A percentile compares a stretch with the other conserved stretches of the same genome.
Evolutionary conservation across 2,797 vertebrate genomes (phyloP).

Genomic region (Cirrhinus mrigala): DNA sequence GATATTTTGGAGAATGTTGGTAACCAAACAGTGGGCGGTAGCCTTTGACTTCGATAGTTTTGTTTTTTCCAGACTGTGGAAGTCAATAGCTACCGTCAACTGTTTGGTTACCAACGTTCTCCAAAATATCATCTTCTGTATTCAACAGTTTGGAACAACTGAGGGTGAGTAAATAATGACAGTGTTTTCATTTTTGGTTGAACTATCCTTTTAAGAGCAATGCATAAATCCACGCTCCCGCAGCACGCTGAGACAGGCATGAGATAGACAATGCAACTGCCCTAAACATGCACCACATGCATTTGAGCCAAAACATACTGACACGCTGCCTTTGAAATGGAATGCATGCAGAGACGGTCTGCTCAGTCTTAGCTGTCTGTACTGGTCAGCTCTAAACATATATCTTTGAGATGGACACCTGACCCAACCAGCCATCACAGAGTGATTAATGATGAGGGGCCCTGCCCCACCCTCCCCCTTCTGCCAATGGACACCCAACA

Average conservation of each 20-base stretch:
- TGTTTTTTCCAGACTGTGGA: neutral
- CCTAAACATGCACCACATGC: conserved; percentile 5
- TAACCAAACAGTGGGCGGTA: neutral
- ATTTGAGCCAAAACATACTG: conserved; percentile 31
- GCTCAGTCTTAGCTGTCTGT: conserved; percentile 31
- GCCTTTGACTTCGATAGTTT: neutral
- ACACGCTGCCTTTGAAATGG: conserved; percentile 23
- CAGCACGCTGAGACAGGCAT: conserved; percentile 14
- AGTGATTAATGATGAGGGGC: conserved; percentile 59
- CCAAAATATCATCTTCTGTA: neutral
- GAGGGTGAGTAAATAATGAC: neutral
- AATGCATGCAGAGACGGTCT: conserved; percentile 38
- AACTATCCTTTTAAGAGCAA: neutral
- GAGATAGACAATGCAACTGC: conserved; percentile 5
- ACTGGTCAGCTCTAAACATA: conserved; percentile 36
- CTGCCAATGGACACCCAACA: conserved; percentile 53
- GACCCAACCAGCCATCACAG: conserved; percentile 49
- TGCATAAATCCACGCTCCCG: neutral
- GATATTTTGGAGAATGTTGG: neutral
- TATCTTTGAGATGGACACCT: conserved; percentile 52
- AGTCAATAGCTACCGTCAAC: neutral
- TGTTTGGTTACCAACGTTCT: neutral
- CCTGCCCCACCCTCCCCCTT: conserved; percentile 17
- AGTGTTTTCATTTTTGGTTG: neutral
- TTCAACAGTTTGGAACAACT: neutral